phyloP scores from a whole-genome alignment of 2,113 vertebrate species.

The Ibidorhyncha struthersii region DNA sequence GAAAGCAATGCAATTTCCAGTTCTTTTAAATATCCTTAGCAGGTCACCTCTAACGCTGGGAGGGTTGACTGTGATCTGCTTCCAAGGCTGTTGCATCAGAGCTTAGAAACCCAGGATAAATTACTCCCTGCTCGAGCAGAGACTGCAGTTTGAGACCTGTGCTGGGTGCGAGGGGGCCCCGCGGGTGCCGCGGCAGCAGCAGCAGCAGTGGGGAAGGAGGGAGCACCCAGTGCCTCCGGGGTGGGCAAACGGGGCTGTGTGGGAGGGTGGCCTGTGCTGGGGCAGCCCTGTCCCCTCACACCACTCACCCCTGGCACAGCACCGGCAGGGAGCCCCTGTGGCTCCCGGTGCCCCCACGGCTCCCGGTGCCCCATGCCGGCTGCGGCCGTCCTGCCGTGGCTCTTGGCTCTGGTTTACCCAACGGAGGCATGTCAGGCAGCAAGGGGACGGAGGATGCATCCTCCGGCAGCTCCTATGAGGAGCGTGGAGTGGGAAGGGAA shows the following conservation, averaged over 20 bases:
- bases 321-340: background rate
- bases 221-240: background rate
- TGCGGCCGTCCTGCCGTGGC: rapidly evolving
- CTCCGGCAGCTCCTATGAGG: background rate
- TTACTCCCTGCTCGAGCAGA: background rate
- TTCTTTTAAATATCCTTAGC: slow-evolving; percentile 18
- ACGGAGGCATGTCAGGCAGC: rapidly evolving
- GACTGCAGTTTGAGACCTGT: background rate
- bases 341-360: background rate
- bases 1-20: slow-evolving; percentile 6
- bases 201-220: background rate
- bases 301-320: rapidly evolving
- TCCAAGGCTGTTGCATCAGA: background rate
- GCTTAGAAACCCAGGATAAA: background rate
- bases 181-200: rapidly evolving
- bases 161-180: background rate
- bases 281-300: rapidly evolving
- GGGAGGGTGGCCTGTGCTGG: rapidly evolving
- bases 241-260: background rate
- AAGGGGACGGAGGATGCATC: rapidly evolving
- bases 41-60: background rate
- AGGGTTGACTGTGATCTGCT: background rate
- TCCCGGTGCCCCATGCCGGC: rapidly evolving
- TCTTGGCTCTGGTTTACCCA: background rate
- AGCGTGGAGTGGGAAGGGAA: background rate